Conservation (phyloP, 92 coral and sea anemone genomes). For the Galaxea fascicularis region DNA sequence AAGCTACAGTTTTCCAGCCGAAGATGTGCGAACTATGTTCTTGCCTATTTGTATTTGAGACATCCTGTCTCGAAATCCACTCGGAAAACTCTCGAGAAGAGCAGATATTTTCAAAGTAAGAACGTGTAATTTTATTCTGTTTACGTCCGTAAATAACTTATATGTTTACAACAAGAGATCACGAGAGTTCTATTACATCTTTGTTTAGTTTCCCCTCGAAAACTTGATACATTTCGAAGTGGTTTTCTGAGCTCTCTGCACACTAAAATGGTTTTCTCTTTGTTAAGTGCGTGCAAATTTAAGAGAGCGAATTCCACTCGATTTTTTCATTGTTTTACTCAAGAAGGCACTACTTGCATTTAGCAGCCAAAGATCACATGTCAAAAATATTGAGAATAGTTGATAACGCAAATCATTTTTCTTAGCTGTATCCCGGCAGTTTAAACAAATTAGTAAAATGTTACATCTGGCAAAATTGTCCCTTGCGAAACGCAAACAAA, state of each 20-base stretch:
- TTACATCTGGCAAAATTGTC: background rate
- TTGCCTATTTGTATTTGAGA: background rate
- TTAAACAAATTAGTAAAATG: background rate
- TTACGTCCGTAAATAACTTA: background rate
- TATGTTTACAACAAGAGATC: background rate
- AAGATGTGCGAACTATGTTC: background rate
- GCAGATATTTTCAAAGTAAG: constrained; percentile 18
- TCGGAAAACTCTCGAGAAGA: constrained; percentile 24
- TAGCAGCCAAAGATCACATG: background rate
- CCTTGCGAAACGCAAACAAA: background rate
- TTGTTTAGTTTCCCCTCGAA: background rate
- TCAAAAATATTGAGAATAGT: background rate
- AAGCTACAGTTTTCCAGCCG: background rate
- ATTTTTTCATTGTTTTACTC: background rate
- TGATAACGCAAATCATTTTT: background rate
- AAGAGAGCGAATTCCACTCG: background rate
- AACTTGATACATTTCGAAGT: background rate
- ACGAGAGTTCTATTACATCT: background rate
- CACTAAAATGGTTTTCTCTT: background rate
- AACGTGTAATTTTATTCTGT: constrained; percentile 10
- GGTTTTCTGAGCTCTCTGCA: background rate
- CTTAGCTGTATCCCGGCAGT: background rate
- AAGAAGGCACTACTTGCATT: background rate
- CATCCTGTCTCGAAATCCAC: constrained; percentile 29
- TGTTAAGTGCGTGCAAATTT: background rate